Conservation (phyloP, 2,797 vertebrate genomes). For the Galagoides demidoff region DNA sequence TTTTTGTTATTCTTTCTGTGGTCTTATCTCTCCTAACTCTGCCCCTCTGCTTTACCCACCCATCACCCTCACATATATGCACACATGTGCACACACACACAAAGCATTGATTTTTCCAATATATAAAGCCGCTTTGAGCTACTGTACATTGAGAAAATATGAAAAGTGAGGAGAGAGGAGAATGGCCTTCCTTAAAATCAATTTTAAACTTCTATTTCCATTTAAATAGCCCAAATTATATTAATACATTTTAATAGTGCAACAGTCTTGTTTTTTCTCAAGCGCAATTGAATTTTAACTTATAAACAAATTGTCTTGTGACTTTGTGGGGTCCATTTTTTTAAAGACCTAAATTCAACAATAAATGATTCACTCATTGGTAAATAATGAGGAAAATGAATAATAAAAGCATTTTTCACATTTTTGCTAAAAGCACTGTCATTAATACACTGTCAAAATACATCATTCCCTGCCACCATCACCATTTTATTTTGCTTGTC, state of each 20-base stretch:
- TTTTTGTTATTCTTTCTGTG: background rate
- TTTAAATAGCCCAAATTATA: conserved; percentile 1
- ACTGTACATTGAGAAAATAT: background rate
- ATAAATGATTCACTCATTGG: background rate
- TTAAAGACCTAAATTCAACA: conserved; percentile 47
- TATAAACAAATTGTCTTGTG: conserved; percentile 38
- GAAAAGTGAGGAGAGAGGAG: background rate
- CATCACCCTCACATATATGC: background rate
- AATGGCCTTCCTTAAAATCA: background rate
- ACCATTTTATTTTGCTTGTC: background rate
- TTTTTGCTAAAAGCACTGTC: conserved; percentile 6
- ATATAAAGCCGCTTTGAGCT: background rate
- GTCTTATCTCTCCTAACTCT: background rate
- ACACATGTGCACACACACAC: background rate
- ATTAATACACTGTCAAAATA: background rate
- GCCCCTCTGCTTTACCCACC: background rate
- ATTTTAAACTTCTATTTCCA: conserved; percentile 23
- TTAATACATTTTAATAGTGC: background rate
- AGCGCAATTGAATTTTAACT: conserved; percentile 38
- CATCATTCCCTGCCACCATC: background rate
- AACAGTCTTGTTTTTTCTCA: background rate
- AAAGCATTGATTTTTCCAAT: background rate
- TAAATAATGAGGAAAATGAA: conserved; percentile 31
- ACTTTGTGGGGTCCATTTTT: background rate
- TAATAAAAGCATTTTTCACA: background rate